Evolutionary conservation across 2,113 vertebrate genomes (phyloP).

Genomic region (Misgurnus mizolepis): DNA sequence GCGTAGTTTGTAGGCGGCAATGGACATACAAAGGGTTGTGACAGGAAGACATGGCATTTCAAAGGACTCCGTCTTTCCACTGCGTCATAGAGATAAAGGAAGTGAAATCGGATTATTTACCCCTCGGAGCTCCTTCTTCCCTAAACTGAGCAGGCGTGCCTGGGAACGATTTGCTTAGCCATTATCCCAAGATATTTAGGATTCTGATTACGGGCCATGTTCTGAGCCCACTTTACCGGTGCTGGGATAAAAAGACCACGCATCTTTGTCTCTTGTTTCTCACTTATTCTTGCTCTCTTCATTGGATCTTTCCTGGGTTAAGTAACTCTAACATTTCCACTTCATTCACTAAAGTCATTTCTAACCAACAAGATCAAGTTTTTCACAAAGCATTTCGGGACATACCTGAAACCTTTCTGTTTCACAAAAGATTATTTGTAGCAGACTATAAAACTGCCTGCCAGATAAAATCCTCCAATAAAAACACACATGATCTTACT

Average conservation of each 20-base stretch:
- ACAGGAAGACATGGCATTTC: slow-evolving; percentile 75
- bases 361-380: not conserved
- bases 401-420: too few relatives aligned
- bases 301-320: slow-evolving; percentile 31
- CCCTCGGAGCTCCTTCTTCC: slow-evolving; percentile 69
- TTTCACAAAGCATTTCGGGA: not conserved
- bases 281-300: slow-evolving; percentile 15
- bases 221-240: slow-evolving; percentile 64
- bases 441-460: too few relatives aligned
- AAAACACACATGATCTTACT: too few relatives aligned
- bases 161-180: slow-evolving; percentile 78
- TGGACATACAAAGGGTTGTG: slow-evolving; percentile 70
- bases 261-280: slow-evolving; percentile 54
- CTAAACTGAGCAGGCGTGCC: slow-evolving; percentile 66
- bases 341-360: slow-evolving; percentile 33
- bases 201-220: slow-evolving; percentile 68
- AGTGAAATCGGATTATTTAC: slow-evolving; percentile 76
- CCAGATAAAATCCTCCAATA: too few relatives aligned
- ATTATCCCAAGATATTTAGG: slow-evolving; percentile 73
- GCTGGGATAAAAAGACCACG: slow-evolving; percentile 61
- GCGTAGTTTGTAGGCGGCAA: slow-evolving; percentile 64
- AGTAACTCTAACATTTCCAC: slow-evolving; percentile 8
- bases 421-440: too few relatives aligned
- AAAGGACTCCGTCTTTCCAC: slow-evolving; percentile 69
- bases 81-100: slow-evolving; percentile 72